These are phyloP conservation scores for Malurus splendens DNA, from an alignment of 2,797 vertebrate species.

Conservation along the genomic window DNA sequence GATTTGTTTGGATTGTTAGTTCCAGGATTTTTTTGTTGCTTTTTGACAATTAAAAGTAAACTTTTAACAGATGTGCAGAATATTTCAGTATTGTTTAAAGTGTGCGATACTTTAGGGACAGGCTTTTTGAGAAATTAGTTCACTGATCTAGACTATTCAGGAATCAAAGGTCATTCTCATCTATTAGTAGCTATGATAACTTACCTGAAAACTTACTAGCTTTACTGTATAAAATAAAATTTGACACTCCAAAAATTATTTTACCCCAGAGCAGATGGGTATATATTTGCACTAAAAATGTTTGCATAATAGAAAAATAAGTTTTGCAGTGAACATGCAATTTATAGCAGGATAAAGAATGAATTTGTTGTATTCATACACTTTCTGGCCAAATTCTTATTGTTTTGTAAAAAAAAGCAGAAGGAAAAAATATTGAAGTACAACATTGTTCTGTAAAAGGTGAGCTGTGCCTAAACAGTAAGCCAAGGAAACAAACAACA, in stretches of 20 bases:
- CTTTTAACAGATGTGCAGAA: neutral
- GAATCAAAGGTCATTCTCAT: neutral
- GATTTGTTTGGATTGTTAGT: neutral
- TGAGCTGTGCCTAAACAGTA: neutral
- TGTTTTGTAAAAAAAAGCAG: neutral
- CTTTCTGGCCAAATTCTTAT: neutral
- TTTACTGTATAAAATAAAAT: neutral
- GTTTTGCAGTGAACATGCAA: neutral
- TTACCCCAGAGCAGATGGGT: neutral
- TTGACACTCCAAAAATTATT: neutral
- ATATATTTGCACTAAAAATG: neutral
- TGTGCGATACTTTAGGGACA: neutral
- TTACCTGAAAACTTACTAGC: neutral
- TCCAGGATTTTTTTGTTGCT: neutral
- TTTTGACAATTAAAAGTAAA: neutral
- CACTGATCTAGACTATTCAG: neutral
- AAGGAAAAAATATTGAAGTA: neutral
- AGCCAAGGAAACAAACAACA: neutral
- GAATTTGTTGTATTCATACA: neutral
- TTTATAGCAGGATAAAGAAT: neutral
- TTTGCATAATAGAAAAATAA: neutral
- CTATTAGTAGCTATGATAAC: neutral
- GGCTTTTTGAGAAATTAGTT: neutral
- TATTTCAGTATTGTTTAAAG: neutral
- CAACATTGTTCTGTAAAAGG: neutral